These are phyloP conservation scores for Telenomus remus DNA, from an alignment of 1,140 invertebrate genomes.

Conservation along the genomic window DNA sequence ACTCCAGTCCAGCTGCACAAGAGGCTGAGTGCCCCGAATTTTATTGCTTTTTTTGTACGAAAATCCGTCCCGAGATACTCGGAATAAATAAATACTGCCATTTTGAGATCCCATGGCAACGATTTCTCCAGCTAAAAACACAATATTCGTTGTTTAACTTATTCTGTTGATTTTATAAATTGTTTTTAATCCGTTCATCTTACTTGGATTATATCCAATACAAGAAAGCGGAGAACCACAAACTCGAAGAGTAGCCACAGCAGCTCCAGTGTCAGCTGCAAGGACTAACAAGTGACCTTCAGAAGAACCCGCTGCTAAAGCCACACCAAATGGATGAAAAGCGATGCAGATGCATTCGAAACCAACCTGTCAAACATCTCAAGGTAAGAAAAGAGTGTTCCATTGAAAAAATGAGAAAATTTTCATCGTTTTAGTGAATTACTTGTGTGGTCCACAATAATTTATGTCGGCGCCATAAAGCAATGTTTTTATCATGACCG, in stretches of 20 bases:
- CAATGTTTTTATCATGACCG: conserved; percentile 93
- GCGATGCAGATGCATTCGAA: conserved; percentile 82
- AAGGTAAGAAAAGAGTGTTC: not conserved
- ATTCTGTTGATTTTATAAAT: not conserved
- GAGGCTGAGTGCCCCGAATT: conserved; percentile 86
- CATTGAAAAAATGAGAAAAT: not conserved
- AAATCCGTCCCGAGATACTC: conserved; percentile 89
- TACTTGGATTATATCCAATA: conserved; percentile 90
- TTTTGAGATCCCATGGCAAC: conserved; percentile 94
- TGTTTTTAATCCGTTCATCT: conserved; percentile 40
- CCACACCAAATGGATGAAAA: conserved; percentile 83
- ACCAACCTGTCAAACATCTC: conserved; percentile 77
- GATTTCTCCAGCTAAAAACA: conserved; percentile 85
- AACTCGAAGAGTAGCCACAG: conserved; percentile 88
- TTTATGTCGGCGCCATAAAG: conserved; percentile 91
- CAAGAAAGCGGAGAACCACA: conserved; percentile 90
- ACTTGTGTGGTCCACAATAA: conserved; percentile 92
- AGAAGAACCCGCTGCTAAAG: conserved; percentile 90
- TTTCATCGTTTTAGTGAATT: conserved; percentile 8
- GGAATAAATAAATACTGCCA: conserved; percentile 88
- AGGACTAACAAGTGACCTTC: conserved; percentile 91
- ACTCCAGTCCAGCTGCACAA: conserved; percentile 93
- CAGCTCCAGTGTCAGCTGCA: conserved; percentile 87
- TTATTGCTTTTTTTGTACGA: conserved; percentile 92
- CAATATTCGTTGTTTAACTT: not conserved